A percentile compares a stretch with the other conserved stretches of the same genome.
Evolutionary conservation across 1,140 invertebrate species (phyloP).

Genomic region (Pachyrhynchus sulphureomaculatus): DNA sequence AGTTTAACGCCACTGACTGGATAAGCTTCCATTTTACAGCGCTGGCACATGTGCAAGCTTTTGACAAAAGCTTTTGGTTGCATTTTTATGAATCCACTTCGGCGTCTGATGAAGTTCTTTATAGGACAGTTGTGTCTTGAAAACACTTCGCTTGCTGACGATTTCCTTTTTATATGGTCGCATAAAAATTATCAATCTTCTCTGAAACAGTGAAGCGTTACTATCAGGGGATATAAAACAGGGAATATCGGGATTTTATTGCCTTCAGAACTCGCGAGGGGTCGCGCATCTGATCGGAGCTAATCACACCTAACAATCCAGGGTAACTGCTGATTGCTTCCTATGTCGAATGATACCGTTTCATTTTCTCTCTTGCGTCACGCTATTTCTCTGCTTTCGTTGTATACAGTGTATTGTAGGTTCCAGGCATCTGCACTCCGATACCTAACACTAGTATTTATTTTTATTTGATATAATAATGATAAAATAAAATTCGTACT

Average conservation of each 20-base stretch:
- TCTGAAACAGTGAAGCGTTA: not conserved
- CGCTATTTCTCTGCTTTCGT: too few relatives aligned
- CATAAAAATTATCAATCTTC: slow-evolving; percentile 25
- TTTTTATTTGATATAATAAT: too few relatives aligned
- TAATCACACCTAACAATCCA: too few relatives aligned
- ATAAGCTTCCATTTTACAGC: slow-evolving; percentile 21
- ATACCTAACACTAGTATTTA: too few relatives aligned
- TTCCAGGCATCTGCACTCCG: too few relatives aligned
- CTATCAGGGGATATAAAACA: not conserved
- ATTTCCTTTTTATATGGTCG: slow-evolving; percentile 15
- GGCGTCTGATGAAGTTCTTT: slow-evolving; percentile 24
- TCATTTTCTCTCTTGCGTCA: too few relatives aligned
- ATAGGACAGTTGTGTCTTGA: slow-evolving; percentile 17
- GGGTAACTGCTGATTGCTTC: too few relatives aligned
- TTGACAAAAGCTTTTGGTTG: slow-evolving; percentile 13
- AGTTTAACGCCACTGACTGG: not conserved
- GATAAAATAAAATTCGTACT: too few relatives aligned
- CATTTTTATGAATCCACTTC: slow-evolving; percentile 23
- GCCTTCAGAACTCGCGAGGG: not conserved
- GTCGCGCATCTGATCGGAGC: not conserved
- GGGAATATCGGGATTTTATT: not conserved
- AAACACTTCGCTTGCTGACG: slow-evolving; percentile 12
- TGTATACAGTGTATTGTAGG: too few relatives aligned
- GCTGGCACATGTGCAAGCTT: slow-evolving; percentile 6
- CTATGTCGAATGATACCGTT: too few relatives aligned